Base-by-base conservation (phyloP, 2,797 vertebrate genomes). In the Girardinus metallicus region DNA sequence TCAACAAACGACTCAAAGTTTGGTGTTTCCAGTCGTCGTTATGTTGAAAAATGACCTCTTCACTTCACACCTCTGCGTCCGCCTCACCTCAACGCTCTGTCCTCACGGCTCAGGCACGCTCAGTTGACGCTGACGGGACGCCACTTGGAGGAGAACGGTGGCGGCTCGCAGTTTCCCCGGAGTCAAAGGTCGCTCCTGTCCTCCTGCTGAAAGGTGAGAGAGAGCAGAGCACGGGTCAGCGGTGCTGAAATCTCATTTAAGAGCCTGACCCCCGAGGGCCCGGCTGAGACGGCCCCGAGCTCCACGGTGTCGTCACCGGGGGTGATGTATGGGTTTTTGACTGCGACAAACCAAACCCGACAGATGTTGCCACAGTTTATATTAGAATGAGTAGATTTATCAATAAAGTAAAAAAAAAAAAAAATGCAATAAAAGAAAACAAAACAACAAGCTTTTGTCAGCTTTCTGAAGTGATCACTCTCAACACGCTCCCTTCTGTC, bases 241-340 rank as follows among this genome's bases (percentile, higher is more conserved):
- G 89, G 78, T 80, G 91, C 92, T 89, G 91, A 94, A 95, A 96
- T 94, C 94, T 95, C 93, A 95, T 95, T 95, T 95, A 93, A 92
- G 91, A 94, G 88, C 87, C 70, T 94, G 92, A 93, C 90, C 92
- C 88, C 74, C 9, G 39, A 80, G 86, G 88, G 86, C 76, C 84
- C n/a, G 57, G 75, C 79, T 12, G 84, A 91, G 91, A 81, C 87
- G 77, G 88, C 88, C 86, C 57, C 82, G 74, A 76, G 71, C 85
- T 80, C 70, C 9, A 74, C 80, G 83, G 87, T 13, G 87, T 46
- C 84, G 85, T 89, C 89, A 83, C 74, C 44, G 21, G 44, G 73
- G 87, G 91, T 93, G 93, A 94, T 92, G 88, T 88, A 93, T 94
- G 26, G 90, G 84, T 80, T 68, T 71, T 23, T 79, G 80, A 78